Evolutionary conservation across 2,888 invertebrate genomes (phyloP).

Genomic region (Zelleria hepariella): DNA sequence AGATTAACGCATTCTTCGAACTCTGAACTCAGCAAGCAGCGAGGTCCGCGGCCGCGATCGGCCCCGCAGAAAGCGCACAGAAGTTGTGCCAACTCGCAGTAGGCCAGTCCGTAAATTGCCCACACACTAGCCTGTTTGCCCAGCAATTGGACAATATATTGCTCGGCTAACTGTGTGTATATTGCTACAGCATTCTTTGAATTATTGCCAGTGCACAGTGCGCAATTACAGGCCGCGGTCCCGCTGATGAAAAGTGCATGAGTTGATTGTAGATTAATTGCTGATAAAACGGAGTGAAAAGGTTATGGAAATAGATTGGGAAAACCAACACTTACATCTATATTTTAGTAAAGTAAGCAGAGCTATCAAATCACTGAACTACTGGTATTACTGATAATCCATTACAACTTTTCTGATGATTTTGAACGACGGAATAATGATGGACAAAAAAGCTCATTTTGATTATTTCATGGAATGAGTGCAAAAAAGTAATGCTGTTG

Average conservation of each 20-base stretch:
- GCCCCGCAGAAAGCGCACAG: background rate
- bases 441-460: too few species aligned
- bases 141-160: background rate
- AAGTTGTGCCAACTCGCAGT: background rate
- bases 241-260: background rate
- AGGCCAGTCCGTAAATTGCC: background rate
- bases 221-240: background rate
- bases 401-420: too few species aligned
- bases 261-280: background rate
- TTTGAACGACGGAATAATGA: too few species aligned
- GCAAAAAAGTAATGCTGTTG: too few species aligned
- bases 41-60: background rate
- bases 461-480: too few species aligned
- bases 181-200: background rate
- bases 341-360: too few species aligned
- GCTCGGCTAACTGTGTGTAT: background rate
- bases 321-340: too few species aligned
- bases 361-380: too few species aligned
- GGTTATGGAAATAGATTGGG: too few species aligned
- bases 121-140: background rate
- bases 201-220: background rate
- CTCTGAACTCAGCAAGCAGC: background rate
- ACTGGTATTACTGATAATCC: too few species aligned
- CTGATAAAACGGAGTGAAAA: background rate
- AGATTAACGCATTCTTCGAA: background rate